These are phyloP conservation scores for Polyploca ridens DNA, from an alignment of 2,888 invertebrate species.

Conservation along the genomic window DNA sequence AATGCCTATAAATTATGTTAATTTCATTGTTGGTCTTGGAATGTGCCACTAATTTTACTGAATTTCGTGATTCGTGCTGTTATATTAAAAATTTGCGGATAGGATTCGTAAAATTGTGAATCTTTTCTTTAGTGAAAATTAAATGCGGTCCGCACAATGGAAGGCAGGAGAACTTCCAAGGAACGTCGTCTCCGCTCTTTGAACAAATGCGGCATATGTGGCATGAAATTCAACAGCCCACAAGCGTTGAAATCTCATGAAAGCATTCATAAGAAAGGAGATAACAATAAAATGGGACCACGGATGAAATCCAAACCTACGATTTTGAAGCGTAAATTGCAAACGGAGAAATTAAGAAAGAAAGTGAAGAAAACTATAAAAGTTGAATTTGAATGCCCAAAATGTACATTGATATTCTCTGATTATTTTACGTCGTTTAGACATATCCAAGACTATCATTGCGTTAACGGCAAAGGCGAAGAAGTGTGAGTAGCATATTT, in stretches of 20 bases:
- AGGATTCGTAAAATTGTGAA: not conserved
- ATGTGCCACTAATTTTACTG: not conserved
- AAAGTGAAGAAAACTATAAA: conserved; percentile 23
- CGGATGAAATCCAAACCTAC: conserved; percentile 21
- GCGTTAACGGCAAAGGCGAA: conserved; percentile 40
- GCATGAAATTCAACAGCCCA: conserved; percentile 47
- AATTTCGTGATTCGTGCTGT: not conserved
- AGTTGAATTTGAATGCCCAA: conserved; percentile 62
- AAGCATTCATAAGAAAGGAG: conserved; percentile 38
- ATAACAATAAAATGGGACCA: conserved; percentile 23
- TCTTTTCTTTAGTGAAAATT: not conserved
- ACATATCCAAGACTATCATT: conserved; percentile 66
- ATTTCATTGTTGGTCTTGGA: not conserved
- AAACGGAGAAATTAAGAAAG: conserved; percentile 4
- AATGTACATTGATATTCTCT: conserved; percentile 49
- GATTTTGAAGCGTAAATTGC: conserved; percentile 17
- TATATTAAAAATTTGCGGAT: not conserved
- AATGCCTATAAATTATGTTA: not conserved
- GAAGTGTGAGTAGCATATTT: conserved; percentile 57
- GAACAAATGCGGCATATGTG: conserved; percentile 58
- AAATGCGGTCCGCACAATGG: conserved; percentile 44
- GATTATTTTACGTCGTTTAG: conserved; percentile 56
- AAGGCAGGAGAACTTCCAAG: conserved; percentile 39
- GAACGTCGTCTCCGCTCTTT: conserved; percentile 37
- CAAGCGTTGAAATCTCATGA: conserved; percentile 54